These are phyloP conservation scores for Lycaon pictus DNA, from an alignment of 2,113 vertebrate genomes.

Conservation along the genomic window DNA sequence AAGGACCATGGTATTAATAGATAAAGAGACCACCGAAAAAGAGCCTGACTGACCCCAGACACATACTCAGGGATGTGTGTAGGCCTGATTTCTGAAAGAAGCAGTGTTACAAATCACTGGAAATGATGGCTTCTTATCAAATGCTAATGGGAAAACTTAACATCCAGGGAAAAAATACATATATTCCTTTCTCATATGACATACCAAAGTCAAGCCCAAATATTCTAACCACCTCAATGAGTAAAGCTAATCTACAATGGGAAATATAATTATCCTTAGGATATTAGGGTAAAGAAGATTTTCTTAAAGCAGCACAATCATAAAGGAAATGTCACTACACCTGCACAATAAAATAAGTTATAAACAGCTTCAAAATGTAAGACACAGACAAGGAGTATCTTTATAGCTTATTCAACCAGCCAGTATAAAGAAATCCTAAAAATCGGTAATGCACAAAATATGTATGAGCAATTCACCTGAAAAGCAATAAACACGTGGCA, in stretches of 20 bases:
- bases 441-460: conserved; percentile 78
- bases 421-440: conserved; percentile 67
- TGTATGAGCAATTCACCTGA: conserved; percentile 72
- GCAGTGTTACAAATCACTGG: not conserved
- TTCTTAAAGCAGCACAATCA: conserved; percentile 60
- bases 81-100: not conserved
- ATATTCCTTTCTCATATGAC: not conserved
- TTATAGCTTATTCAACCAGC: conserved; percentile 69
- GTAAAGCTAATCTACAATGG: conserved; percentile 58
- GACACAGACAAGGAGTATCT: conserved; percentile 60
- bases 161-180: not conserved
- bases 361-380: conserved; percentile 61
- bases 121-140: conserved; percentile 57
- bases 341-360: conserved; percentile 72
- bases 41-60: not conserved
- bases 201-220: conserved; percentile 26
- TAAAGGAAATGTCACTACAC: conserved; percentile 53
- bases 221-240: conserved; percentile 59
- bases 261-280: conserved; percentile 70
- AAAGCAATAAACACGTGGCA: conserved; percentile 67
- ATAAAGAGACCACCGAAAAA: not conserved
- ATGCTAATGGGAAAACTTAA: conserved; percentile 59
- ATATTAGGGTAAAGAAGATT: conserved; percentile 44
- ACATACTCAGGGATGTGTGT: not conserved
- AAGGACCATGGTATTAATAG: not conserved